These are phyloP conservation scores for Conomelus anceps DNA, from an alignment of 2,888 invertebrate genomes.

Conservation along the genomic window DNA sequence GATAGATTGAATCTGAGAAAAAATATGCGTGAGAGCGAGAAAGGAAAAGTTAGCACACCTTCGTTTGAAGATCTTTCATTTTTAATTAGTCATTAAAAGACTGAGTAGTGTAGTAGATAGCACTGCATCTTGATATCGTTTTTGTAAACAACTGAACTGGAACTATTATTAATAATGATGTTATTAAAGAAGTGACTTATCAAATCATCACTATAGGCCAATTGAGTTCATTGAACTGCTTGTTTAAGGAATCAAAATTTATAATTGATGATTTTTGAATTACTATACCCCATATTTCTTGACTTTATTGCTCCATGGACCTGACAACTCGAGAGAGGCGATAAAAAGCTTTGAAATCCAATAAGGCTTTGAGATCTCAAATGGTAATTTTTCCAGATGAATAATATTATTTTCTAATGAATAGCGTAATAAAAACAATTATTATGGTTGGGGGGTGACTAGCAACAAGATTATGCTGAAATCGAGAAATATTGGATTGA, in stretches of 20 bases:
- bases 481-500: no score
- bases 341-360: no score
- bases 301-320: not conserved
- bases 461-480: no score
- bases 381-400: no score
- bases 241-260: not conserved
- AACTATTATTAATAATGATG: not conserved
- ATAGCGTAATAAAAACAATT: no score
- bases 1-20: no score
- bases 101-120: not conserved
- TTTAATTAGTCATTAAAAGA: not conserved
- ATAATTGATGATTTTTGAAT: no score
- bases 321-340: no score
- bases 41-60: not conserved
- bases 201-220: not conserved
- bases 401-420: no score
- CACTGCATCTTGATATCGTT: not conserved
- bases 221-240: not conserved
- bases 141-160: not conserved
- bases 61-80: not conserved
- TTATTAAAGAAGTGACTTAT: not conserved
- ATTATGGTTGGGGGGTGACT: no score
- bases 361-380: no score
- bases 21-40: not conserved
- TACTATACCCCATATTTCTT: no score